These are phyloP conservation scores for Cygnus atratus DNA, from an alignment of 2,113 vertebrate species.

Conservation along the genomic window DNA sequence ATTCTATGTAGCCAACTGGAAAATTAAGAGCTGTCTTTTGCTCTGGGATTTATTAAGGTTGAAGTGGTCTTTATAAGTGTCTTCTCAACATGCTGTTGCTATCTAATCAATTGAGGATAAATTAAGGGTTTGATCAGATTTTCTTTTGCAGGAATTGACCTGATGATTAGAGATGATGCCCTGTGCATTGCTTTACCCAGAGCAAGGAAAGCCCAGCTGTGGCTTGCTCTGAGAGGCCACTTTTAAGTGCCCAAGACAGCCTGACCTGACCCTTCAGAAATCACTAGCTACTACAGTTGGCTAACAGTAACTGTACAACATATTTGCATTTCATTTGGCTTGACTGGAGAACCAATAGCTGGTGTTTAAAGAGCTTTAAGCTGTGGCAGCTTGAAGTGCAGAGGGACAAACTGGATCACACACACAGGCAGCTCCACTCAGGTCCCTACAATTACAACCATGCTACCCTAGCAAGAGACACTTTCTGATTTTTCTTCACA, in stretches of 20 bases:
- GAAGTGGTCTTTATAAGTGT: slow-evolving; percentile 35
- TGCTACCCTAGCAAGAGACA: background rate
- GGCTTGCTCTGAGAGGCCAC: background rate
- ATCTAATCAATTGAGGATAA: slow-evolving; percentile 32
- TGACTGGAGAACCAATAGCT: background rate
- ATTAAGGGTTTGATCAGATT: slow-evolving; percentile 28
- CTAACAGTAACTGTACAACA: background rate
- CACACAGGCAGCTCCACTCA: background rate
- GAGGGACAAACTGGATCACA: background rate
- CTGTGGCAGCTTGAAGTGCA: background rate
- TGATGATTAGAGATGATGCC: background rate
- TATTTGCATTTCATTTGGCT: background rate
- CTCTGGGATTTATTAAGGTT: slow-evolving; percentile 39
- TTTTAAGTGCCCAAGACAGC: background rate
- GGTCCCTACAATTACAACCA: background rate
- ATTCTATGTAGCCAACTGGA: slow-evolving; percentile 58
- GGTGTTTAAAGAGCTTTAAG: background rate
- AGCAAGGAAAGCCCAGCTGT: background rate
- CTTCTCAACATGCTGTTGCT: background rate
- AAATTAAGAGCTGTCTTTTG: slow-evolving; percentile 60
- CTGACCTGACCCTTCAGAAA: background rate
- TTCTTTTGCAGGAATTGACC: background rate
- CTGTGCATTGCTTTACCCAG: background rate
- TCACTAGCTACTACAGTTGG: background rate
- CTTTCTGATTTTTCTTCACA: background rate